These are phyloP conservation scores for Motacilla tschutschensis DNA, from an alignment of 2,113 vertebrate genomes.

Conservation along the genomic window DNA sequence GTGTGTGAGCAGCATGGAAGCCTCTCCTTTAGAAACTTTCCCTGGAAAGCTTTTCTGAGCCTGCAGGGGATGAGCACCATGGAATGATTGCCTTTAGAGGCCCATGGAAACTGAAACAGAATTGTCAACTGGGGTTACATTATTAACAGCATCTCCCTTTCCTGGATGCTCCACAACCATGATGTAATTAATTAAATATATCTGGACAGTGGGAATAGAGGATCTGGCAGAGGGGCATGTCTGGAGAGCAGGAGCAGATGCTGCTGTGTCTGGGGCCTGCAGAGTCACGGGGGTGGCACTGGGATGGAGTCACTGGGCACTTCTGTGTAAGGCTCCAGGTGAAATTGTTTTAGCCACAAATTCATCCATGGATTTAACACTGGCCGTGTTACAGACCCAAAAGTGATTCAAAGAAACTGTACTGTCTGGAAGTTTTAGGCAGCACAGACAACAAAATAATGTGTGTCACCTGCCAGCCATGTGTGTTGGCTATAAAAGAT, in stretches of 20 bases:
- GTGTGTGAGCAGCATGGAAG: neutral
- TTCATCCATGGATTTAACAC: neutral
- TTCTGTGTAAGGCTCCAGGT: neutral
- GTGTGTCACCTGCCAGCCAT: neutral
- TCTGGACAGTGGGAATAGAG: neutral
- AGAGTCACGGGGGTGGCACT: fast-evolving
- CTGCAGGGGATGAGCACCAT: neutral
- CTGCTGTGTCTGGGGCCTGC: neutral
- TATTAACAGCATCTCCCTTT: neutral
- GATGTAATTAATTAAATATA: neutral
- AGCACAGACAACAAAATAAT: neutral
- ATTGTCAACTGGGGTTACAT: neutral
- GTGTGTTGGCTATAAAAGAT: neutral
- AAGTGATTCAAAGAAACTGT: neutral
- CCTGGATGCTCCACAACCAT: neutral
- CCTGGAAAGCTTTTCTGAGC: neutral
- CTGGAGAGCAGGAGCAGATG: neutral
- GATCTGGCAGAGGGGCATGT: neutral
- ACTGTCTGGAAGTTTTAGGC: neutral
- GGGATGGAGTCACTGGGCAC: fast-evolving
- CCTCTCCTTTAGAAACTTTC: neutral
- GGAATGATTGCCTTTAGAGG: neutral
- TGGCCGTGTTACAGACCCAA: neutral
- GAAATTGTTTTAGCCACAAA: neutral
- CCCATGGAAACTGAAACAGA: neutral